These are phyloP conservation scores for Micromussa lordhowensis DNA, from an alignment of 92 coral and sea anemone species.

Conservation along the genomic window DNA sequence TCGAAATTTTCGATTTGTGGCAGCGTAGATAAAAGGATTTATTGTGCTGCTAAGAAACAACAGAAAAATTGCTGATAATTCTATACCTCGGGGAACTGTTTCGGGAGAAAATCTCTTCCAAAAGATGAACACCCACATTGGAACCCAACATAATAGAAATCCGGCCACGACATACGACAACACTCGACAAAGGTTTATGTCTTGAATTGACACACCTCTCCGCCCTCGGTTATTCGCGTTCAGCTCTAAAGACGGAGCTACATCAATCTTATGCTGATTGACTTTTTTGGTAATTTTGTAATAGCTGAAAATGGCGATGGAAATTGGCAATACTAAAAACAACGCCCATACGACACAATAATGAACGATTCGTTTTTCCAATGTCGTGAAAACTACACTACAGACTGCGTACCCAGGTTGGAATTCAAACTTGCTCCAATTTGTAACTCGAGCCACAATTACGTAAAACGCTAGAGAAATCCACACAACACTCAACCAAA, in stretches of 20 bases:
- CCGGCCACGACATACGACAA: slow-evolving; percentile 15
- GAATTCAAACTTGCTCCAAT: slow-evolving; percentile 25
- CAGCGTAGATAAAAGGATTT: slow-evolving; percentile 35
- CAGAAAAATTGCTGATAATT: background rate
- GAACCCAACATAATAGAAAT: slow-evolving; percentile 29
- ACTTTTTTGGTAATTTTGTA: slow-evolving; percentile 19
- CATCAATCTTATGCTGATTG: background rate
- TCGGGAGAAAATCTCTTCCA: slow-evolving; percentile 22
- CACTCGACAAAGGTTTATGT: slow-evolving; percentile 4
- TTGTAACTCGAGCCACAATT: slow-evolving; percentile 19
- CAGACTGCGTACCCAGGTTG: slow-evolving; percentile 54
- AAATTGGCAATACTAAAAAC: slow-evolving; percentile 28
- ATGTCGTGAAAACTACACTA: slow-evolving; percentile 27
- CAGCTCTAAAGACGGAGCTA: background rate
- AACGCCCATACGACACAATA: slow-evolving; percentile 28
- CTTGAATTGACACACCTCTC: slow-evolving; percentile 21
- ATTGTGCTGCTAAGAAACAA: slow-evolving; percentile 39
- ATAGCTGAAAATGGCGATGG: slow-evolving; percentile 30
- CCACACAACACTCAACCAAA: slow-evolving; percentile 38
- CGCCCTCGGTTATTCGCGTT: background rate
- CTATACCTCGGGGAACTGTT: slow-evolving; percentile 1
- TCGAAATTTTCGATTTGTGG: slow-evolving; percentile 17
- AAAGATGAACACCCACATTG: slow-evolving; percentile 26
- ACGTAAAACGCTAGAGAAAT: slow-evolving; percentile 40
- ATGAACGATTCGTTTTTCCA: slow-evolving; percentile 23